A percentile compares a stretch with the other conserved stretches of the same genome.
Evolutionary conservation across 2,888 invertebrate species (phyloP).

Genomic region (Rhagophthalmus giganteus): DNA sequence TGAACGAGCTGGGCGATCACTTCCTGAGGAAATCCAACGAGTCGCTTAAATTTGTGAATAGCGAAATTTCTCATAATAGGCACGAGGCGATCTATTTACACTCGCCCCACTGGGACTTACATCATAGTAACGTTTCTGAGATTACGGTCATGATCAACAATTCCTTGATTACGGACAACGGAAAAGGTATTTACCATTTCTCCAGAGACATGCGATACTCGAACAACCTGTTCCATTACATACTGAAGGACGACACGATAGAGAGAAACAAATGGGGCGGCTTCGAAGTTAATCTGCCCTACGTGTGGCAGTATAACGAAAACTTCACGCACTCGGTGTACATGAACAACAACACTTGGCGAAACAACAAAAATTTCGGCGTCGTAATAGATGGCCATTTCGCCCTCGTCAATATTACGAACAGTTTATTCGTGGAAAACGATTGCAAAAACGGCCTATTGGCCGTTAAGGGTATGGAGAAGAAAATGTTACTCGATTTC

Average conservation of each 20-base stretch:
- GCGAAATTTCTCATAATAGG: constrained; percentile 78
- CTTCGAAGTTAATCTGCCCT: constrained; percentile 85
- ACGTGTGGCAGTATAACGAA: constrained; percentile 94
- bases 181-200: constrained; percentile 83
- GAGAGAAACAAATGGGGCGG: constrained; percentile 86
- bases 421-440: constrained; percentile 84
- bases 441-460: constrained; percentile 79
- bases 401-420: constrained; percentile 83
- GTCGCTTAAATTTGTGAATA: constrained; percentile 76
- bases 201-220: constrained; percentile 92
- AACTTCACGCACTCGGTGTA: constrained; percentile 90
- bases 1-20: constrained; percentile 83
- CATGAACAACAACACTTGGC: constrained; percentile 85
- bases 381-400: constrained; percentile 92
- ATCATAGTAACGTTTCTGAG: constrained; percentile 84
- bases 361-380: constrained; percentile 81
- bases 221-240: constrained; percentile 96
- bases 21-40: constrained; percentile 87
- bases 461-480: constrained; percentile 92
- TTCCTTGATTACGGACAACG: constrained; percentile 84
- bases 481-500: constrained; percentile 80
- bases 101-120: constrained; percentile 85
- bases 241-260: constrained; percentile 82
- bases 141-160: constrained; percentile 87
- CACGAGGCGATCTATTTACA: constrained; percentile 81